Percentiles rank a stretch among this genome's conserved stretches.
Evolutionary conservation across 2,113 vertebrate species (phyloP).

Genomic region (Ovibos moschatus): DNA sequence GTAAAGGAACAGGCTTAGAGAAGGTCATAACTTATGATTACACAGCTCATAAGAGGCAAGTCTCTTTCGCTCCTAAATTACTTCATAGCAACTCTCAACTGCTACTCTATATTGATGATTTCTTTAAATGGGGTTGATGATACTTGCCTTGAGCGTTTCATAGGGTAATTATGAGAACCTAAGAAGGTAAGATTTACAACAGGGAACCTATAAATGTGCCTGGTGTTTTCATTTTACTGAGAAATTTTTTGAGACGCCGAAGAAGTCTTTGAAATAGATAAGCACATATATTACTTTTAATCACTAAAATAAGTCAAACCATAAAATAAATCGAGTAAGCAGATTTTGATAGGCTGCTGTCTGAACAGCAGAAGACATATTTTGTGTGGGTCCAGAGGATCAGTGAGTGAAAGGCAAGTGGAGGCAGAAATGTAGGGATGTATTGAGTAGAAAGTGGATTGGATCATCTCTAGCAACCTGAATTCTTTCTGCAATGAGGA

Average conservation of each 20-base stretch:
- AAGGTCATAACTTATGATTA: background rate
- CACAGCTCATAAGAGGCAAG: background rate
- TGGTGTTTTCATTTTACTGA: slow-evolving; percentile 5
- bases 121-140: slow-evolving; percentile 9
- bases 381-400: background rate
- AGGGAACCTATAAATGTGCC: background rate
- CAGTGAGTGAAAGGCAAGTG: background rate
- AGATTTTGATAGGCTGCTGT: background rate
- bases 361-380: background rate
- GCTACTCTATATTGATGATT: background rate
- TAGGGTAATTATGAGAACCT: background rate
- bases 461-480: background rate
- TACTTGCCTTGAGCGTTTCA: slow-evolving; percentile 16
- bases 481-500: background rate
- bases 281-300: background rate
- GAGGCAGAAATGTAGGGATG: background rate
- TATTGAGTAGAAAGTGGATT: background rate
- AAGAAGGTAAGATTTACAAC: slow-evolving; percentile 5
- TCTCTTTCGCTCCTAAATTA: background rate
- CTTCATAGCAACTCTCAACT: background rate
- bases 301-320: background rate
- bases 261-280: slow-evolving; percentile 34
- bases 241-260: slow-evolving; percentile 13
- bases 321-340: background rate
- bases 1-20: background rate